A percentile compares a stretch with the other conserved stretches of the same genome.
Evolutionary conservation across 2,113 vertebrate species (phyloP).

Genomic region (Podarcis cretensis): DNA sequence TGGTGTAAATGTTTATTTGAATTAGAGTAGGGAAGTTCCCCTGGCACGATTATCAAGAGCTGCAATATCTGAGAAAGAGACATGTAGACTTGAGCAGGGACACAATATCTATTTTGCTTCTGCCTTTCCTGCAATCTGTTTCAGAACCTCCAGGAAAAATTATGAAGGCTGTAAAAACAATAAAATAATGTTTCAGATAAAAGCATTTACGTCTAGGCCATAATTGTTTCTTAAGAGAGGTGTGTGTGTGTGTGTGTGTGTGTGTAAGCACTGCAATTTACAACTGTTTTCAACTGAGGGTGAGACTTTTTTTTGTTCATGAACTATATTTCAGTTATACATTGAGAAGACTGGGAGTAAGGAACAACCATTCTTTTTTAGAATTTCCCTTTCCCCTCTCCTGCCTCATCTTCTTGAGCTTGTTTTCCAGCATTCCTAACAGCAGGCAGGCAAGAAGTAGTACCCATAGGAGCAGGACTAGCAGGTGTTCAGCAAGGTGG

Average conservation of each 20-base stretch:
- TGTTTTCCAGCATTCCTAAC: background rate
- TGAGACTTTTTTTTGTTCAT: conserved; percentile 25
- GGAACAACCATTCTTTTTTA: conserved; percentile 17
- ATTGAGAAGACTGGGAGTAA: conserved; percentile 45
- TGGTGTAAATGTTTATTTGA: conserved; percentile 10
- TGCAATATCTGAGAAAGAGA: background rate
- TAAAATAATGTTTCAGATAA: conserved; percentile 40
- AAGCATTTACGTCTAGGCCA: conserved; percentile 48
- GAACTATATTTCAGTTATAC: conserved; percentile 42
- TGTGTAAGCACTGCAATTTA: conserved; percentile 43
- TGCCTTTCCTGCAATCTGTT: conserved; percentile 38
- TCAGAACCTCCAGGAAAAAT: conserved; percentile 17
- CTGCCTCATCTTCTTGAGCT: background rate
- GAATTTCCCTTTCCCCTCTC: background rate
- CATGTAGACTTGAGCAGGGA: background rate
- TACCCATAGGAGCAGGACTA: too few relatives aligned
- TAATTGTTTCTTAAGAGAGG: conserved; percentile 56
- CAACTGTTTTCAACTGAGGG: conserved; percentile 39
- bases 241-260: conserved; percentile 9
- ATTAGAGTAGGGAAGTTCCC: conserved; percentile 19
- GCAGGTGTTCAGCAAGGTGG: too few relatives aligned
- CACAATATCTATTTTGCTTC: conserved; percentile 33
- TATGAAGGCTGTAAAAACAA: conserved; percentile 28
- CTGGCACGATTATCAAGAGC: conserved; percentile 17
- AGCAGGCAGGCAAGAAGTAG: background rate